These are phyloP conservation scores for Drosophila borealis DNA, from an alignment of 2,888 invertebrate genomes.

Conservation along the genomic window DNA sequence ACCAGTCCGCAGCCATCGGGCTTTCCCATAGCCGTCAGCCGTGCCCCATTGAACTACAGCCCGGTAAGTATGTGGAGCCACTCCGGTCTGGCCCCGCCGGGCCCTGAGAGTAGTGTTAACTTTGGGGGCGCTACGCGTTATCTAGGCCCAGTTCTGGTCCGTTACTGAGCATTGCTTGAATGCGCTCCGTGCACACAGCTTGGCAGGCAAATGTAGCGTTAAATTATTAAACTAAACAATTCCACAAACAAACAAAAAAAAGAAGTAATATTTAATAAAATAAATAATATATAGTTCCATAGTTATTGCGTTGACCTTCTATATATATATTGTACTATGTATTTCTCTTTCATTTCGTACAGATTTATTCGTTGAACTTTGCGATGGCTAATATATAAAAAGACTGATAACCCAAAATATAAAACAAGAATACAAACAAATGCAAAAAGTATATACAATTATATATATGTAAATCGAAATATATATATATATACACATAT, in stretches of 20 bases:
- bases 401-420: slow-evolving; percentile 82
- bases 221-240: background rate
- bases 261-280: slow-evolving; percentile 7
- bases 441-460: slow-evolving; percentile 59
- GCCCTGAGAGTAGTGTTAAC: slow-evolving; percentile 15
- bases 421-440: slow-evolving; percentile 53
- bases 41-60: slow-evolving; percentile 96
- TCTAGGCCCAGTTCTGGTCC: slow-evolving; percentile 43
- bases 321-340: slow-evolving; percentile 76
- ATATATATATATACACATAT: slow-evolving; percentile 53
- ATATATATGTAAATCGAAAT: slow-evolving; percentile 50
- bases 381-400: slow-evolving; percentile 84
- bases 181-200: slow-evolving; percentile 1
- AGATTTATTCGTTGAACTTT: slow-evolving; percentile 84
- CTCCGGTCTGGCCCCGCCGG: background rate
- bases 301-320: slow-evolving; percentile 71
- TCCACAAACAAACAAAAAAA: slow-evolving; percentile 15
- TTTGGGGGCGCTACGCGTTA: slow-evolving; percentile 40
- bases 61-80: slow-evolving; percentile 89
- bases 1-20: slow-evolving; percentile 98
- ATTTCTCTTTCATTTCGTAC: slow-evolving; percentile 82
- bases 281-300: slow-evolving; percentile 44
- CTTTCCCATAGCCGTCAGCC: slow-evolving; percentile 97
- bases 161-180: slow-evolving; percentile 21
- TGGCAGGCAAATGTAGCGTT: slow-evolving; percentile 9